A percentile compares a stretch with the other conserved stretches of the same genome.
Evolutionary conservation across 2,113 vertebrate genomes (phyloP).

Genomic region (Gymnogyps californianus): DNA sequence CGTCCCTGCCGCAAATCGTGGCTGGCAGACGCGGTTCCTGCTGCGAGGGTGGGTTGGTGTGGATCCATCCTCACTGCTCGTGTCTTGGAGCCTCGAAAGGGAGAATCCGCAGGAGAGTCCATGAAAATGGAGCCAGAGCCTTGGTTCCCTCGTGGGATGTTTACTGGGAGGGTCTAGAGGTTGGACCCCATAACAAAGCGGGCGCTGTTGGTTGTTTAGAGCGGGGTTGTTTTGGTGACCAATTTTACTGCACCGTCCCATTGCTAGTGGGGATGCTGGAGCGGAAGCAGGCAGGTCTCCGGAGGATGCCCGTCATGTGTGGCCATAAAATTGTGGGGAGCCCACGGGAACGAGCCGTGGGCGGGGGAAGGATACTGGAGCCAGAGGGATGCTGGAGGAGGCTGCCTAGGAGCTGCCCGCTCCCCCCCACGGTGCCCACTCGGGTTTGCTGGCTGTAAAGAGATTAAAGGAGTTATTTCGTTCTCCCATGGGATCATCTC

Average conservation of each 20-base stretch:
- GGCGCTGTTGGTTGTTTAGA: neutral
- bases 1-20: neutral
- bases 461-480: neutral
- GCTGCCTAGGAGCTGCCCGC: neutral
- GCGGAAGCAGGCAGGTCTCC: neutral
- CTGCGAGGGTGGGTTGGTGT: fast-evolving
- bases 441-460: neutral
- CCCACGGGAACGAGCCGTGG: neutral
- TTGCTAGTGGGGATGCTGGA: neutral
- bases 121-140: neutral
- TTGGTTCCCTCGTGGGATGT: neutral
- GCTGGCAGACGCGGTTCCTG: fast-evolving
- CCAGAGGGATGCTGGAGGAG: neutral
- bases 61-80: neutral
- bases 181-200: neutral
- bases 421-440: neutral
- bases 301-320: neutral
- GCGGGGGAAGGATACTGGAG: neutral
- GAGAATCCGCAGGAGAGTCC: fast-evolving
- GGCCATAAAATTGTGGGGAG: neutral
- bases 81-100: neutral
- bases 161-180: neutral
- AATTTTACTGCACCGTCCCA: fast-evolving
- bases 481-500: neutral
- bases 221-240: neutral